Evolutionary conservation across 2,888 invertebrate genomes (phyloP).

Genomic region (Theretra japonica): DNA sequence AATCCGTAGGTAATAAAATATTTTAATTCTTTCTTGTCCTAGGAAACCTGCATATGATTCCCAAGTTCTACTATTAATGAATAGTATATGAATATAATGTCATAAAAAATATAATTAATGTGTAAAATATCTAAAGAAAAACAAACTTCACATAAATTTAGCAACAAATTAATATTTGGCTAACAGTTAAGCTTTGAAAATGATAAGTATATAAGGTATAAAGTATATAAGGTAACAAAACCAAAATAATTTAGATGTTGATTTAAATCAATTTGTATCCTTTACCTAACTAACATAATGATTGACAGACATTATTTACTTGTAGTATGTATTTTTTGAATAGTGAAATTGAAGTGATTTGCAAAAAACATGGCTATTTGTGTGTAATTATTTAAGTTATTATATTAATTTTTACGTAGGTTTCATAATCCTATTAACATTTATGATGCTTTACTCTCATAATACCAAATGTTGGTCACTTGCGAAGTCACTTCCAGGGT

Average conservation of each 20-base stretch:
- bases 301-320: constrained; percentile 1
- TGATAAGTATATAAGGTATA: neutral
- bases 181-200: constrained; percentile 1
- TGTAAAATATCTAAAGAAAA: neutral
- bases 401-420: neutral
- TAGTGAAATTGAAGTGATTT: constrained; percentile 7
- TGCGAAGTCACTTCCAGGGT: neutral
- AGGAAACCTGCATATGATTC: neutral
- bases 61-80: neutral
- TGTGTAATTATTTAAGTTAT: neutral
- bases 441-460: neutral
- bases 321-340: neutral
- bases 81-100: neutral
- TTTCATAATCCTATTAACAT: neutral
- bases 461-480: neutral
- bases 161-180: neutral
- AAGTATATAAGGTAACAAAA: constrained; percentile 44
- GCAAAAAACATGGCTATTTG: constrained; percentile 17
- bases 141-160: neutral
- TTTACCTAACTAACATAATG: constrained; percentile 9
- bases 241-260: constrained; percentile 47
- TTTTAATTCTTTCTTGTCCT: neutral
- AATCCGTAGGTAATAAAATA: too few relatives aligned
- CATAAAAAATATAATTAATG: neutral
- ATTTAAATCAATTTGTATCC: neutral